Evolutionary conservation across 2,797 vertebrate genomes (phyloP), one percentile per base, ranked within the genome.

Genomic region (Benthosema pterotum): DNA sequence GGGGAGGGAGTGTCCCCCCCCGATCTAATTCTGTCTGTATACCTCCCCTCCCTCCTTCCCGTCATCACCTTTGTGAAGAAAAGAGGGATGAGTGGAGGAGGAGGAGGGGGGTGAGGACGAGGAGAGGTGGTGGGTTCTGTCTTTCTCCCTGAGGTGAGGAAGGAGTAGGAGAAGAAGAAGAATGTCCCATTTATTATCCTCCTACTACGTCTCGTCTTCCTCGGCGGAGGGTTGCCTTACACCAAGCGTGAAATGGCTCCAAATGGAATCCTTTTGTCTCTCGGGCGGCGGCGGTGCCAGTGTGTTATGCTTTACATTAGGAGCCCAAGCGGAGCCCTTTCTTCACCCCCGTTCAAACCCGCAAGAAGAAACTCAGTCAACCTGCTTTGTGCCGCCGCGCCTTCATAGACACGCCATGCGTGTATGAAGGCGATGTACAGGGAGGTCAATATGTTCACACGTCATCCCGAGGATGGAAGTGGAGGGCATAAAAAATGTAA

Each of bases 221-320:
- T 85, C 67, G 66, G 74, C 75, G 62, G n/a, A n/a, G n/a, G 67
- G 75, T 71, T 66, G 62, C 74, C 55, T 79, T 82, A 75, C 83
- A 78, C 71, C 79, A 84, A 82, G 82, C 74, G 65, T 88, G 85
- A 87, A 88, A 89, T 89, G 78, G 74, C 80, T 87, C 69, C 82
- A 87, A 87, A 87, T 73, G 77, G 80, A 83, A 76, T 83, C 67
- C 68, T 73, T 89, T 87, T 82, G 74, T 85, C 74, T 87, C 52
- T 60, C 71, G n/a, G n/a, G n/a, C n/a, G n/a, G n/a, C n/a, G 74
- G 64, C 71, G 55, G 67, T 22, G 63, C 73, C 66, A 67, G 60
- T 71, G 60, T 71, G 72, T 74, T 76, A 61, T 68, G 72, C 67
- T 79, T 84, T 64, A 76, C 79, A 74, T 79, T 69, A 71, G 13